Conservation (phyloP, 2,797 vertebrate species). For the Tinamus major region DNA sequence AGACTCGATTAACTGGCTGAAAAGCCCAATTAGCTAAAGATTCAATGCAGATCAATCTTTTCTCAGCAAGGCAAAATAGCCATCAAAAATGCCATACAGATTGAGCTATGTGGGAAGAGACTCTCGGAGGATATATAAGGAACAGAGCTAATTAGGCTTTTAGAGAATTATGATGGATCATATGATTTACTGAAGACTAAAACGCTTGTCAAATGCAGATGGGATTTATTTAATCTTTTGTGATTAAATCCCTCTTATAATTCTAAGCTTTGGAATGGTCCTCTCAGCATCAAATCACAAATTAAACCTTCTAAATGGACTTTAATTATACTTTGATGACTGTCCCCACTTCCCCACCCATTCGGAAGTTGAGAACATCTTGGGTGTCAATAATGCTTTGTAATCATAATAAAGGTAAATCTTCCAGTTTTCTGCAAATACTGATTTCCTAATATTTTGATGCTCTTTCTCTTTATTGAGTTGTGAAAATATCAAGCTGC, state of each 20-base stretch:
- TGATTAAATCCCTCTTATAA: slow-evolving; percentile 56
- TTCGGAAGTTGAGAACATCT: not conserved
- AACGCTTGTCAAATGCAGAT: slow-evolving; percentile 7
- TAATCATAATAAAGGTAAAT: not conserved
- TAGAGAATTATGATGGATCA: slow-evolving; percentile 2
- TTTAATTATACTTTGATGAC: slow-evolving; percentile 47
- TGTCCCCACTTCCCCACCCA: not conserved
- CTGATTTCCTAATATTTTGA: not conserved
- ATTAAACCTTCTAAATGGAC: slow-evolving; percentile 52
- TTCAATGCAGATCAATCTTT: not conserved
- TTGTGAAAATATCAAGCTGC: not conserved
- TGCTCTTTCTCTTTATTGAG: not conserved
- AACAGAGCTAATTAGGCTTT: slow-evolving; percentile 40
- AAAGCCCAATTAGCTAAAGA: not conserved
- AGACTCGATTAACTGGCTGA: not conserved
- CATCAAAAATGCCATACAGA: not conserved
- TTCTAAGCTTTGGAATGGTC: slow-evolving; percentile 33
- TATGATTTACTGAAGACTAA: slow-evolving; percentile 22
- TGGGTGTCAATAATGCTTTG: not conserved
- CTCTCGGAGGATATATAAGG: not conserved
- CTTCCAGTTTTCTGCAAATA: not conserved
- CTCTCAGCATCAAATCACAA: slow-evolving; percentile 43
- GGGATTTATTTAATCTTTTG: slow-evolving; percentile 61
- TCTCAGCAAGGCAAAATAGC: not conserved
- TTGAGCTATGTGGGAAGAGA: fast-evolving